phyloP scores from a whole-genome alignment of 2,797 vertebrate species.

The Coregonus sp. region DNA sequence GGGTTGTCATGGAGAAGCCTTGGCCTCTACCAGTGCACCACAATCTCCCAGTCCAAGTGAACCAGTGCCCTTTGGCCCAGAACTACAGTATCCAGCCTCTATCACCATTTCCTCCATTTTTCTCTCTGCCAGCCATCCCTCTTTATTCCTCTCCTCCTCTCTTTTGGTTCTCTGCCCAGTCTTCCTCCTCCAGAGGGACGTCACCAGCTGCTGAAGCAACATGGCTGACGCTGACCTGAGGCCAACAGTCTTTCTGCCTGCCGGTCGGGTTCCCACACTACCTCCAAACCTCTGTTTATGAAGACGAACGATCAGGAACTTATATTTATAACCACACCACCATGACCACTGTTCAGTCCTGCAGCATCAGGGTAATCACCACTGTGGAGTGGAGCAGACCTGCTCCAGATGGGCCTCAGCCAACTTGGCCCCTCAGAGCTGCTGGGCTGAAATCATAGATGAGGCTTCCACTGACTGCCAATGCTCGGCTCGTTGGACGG shows the following conservation, averaged over 20 bases:
- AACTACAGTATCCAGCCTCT: conserved; percentile 43
- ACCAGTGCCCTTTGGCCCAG: not conserved
- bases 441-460: conserved; percentile 80
- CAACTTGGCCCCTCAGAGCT: conserved; percentile 77
- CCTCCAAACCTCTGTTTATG: conserved; percentile 78
- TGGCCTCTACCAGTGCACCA: conserved; percentile 30
- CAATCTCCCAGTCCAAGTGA: conserved; percentile 28
- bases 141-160: conserved; percentile 53
- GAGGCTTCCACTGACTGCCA: conserved; percentile 74
- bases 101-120: conserved; percentile 44
- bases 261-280: conserved; percentile 75
- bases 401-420: conserved; percentile 75
- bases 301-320: conserved; percentile 80
- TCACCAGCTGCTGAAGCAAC: conserved; percentile 59
- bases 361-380: conserved; percentile 81
- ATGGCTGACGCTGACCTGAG: conserved; percentile 58
- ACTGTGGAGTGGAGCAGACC: conserved; percentile 80
- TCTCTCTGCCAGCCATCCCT: conserved; percentile 32
- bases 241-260: conserved; percentile 71
- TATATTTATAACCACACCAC: conserved; percentile 87
- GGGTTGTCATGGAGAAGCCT: conserved; percentile 7
- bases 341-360: conserved; percentile 71
- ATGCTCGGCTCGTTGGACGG: conserved; percentile 50
- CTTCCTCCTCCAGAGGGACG: conserved; percentile 56
- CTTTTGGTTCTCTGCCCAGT: conserved; percentile 52